Evolutionary conservation across 1,140 invertebrate species (phyloP).

Genomic region (Oncopeltus fasciatus): DNA sequence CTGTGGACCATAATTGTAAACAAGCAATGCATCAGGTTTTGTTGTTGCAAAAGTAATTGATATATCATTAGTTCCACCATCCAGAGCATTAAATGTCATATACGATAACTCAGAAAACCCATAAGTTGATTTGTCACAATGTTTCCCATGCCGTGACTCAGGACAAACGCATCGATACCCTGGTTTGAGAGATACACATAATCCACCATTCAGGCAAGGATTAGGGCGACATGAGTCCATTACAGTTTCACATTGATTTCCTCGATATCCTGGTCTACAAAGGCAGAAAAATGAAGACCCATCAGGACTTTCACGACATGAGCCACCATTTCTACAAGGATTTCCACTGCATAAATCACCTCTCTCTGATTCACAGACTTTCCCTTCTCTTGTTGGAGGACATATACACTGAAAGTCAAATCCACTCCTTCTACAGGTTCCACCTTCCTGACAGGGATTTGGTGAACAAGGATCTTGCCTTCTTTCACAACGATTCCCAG

Average conservation of each 20-base stretch:
- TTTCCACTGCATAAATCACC: slow-evolving; percentile 68
- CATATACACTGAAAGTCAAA: slow-evolving; percentile 73
- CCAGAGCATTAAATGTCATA: slow-evolving; percentile 71
- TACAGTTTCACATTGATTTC: slow-evolving; percentile 71
- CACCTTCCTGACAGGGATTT: slow-evolving; percentile 69
- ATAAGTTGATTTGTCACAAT: slow-evolving; percentile 78
- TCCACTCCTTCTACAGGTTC: slow-evolving; percentile 64
- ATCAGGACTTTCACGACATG: slow-evolving; percentile 71
- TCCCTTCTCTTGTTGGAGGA: slow-evolving; percentile 57
- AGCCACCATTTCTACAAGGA: slow-evolving; percentile 78
- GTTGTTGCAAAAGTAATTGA: slow-evolving; percentile 82
- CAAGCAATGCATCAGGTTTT: slow-evolving; percentile 65
- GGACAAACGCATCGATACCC: slow-evolving; percentile 78
- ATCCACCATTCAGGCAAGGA: slow-evolving; percentile 71
- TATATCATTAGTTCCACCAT: slow-evolving; percentile 78
- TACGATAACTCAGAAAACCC: slow-evolving; percentile 80
- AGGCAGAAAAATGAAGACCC: slow-evolving; percentile 78
- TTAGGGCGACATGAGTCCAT: slow-evolving; percentile 79
- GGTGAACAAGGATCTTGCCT: slow-evolving; percentile 81
- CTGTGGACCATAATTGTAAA: slow-evolving; percentile 80
- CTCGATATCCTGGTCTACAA: slow-evolving; percentile 74
- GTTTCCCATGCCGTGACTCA: slow-evolving; percentile 71
- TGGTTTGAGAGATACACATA: slow-evolving; percentile 65
- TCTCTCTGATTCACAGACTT: slow-evolving; percentile 66
- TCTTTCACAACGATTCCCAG: slow-evolving; percentile 61